Evolutionary conservation across 2,888 invertebrate genomes (phyloP).

Genomic region (Pseudoips prasinana): DNA sequence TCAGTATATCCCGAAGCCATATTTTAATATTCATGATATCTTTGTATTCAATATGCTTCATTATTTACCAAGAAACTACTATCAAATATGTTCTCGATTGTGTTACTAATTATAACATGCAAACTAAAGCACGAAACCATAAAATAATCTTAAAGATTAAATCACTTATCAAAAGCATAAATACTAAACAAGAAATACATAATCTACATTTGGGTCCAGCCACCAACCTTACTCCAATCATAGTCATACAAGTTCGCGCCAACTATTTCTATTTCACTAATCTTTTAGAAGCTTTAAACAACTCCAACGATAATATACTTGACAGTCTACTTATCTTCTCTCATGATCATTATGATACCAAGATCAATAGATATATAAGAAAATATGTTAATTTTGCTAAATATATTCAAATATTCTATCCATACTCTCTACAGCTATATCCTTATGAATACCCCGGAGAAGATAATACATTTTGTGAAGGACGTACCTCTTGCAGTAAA

Average conservation of each 20-base stretch:
- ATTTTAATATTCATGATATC: too few relatives aligned
- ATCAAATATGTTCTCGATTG: too few relatives aligned
- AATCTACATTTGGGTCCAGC: conserved; percentile 20
- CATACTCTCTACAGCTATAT: conserved; percentile 44
- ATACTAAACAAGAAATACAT: conserved; percentile 33
- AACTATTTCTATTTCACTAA: conserved; percentile 34
- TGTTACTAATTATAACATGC: too few relatives aligned
- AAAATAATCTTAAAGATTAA: too few relatives aligned
- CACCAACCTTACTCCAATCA: conserved; percentile 15
- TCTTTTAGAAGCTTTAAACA: conserved; percentile 34
- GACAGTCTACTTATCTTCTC: conserved; percentile 44
- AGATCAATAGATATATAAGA: conserved; percentile 30
- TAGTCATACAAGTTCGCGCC: conserved; percentile 49
- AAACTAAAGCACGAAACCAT: too few relatives aligned
- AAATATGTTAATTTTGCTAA: conserved; percentile 26
- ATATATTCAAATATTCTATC: conserved; percentile 40
- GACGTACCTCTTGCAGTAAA: conserved; percentile 34
- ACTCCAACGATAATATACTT: conserved; percentile 35
- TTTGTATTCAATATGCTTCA: too few relatives aligned
- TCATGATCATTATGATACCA: conserved; percentile 31
- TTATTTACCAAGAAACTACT: too few relatives aligned
- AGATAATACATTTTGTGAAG: conserved; percentile 36
- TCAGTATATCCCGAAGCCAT: too few relatives aligned
- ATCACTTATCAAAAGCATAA: conserved; percentile 35
- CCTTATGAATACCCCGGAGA: conserved; percentile 44